These are phyloP conservation scores for Lucifuga dentata DNA, from an alignment of 2,113 vertebrate genomes.

Conservation along the genomic window DNA sequence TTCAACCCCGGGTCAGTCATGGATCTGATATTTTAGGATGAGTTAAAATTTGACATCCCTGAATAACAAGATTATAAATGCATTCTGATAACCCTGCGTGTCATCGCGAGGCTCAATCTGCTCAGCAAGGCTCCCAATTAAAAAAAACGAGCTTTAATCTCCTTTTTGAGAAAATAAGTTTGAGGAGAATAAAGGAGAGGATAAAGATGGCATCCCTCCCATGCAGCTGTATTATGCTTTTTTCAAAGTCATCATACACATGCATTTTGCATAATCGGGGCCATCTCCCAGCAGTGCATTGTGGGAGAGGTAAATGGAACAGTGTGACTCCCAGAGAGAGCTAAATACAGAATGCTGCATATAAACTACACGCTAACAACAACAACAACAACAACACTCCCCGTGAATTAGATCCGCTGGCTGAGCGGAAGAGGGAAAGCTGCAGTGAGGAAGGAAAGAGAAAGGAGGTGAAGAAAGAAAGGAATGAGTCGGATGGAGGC, in stretches of 20 bases:
- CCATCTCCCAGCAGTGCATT: slow-evolving; percentile 45
- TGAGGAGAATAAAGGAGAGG: slow-evolving; percentile 1
- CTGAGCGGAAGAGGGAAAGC: slow-evolving; percentile 21
- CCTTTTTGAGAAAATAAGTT: neutral
- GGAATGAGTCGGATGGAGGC: neutral
- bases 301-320: slow-evolving; percentile 60
- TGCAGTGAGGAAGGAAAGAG: neutral
- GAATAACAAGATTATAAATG: neutral
- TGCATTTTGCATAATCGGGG: slow-evolving; percentile 54
- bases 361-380: slow-evolving; percentile 39
- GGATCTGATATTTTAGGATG: neutral
- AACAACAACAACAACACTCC: slow-evolving; percentile 5
- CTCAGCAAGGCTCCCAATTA: neutral
- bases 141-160: neutral
- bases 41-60: neutral
- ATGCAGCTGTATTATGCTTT: slow-evolving; percentile 22
- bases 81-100: neutral
- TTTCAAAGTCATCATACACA: slow-evolving; percentile 25
- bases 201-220: slow-evolving; percentile 13
- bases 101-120: no score
- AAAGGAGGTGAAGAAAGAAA: neutral
- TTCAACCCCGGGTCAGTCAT: neutral
- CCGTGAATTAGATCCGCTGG: slow-evolving; percentile 32
- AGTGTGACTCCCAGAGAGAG: slow-evolving; percentile 53
- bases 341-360: slow-evolving; percentile 54